Base-by-base conservation (phyloP, 2,888 invertebrate genomes). In the Leptinotarsa haldemani region DNA sequence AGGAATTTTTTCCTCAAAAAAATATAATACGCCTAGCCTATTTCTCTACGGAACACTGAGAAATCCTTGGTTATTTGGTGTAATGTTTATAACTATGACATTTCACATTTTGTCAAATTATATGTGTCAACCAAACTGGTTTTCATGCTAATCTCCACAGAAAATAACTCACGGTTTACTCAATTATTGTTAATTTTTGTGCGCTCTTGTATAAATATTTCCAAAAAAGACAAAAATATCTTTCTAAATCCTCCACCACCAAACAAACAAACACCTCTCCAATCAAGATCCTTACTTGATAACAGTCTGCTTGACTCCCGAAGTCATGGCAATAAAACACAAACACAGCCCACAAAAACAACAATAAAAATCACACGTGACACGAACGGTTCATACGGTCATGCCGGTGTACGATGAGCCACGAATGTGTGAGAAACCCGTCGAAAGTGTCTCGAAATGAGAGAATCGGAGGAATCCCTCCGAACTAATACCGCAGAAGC, bases 281-380 rank as follows among this genome's bases (percentile, higher is more conserved):
- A 70, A 74, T 65, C 72, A 73, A 78, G 88, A 16, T 30, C 16
- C 89, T 89, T 87, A 89, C 89, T 89, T 89, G 82, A 89, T 89
- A 74, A 89, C 89, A 22, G 89, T 89, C 79, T 89, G 89, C 83
- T 89, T 89, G 84, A 89, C 89, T 77, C 88, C 88, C 81, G 88
- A 89, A 72, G 89, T 89, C 89, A 89, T 89, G 74, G 76, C 79
- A 71, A 74, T 75, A 74, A 75, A 76, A 72, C 74, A 74, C 66
- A 73, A 69, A 52, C 58, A 52, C 25, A 66, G 40, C 58, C 46
- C 25, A 30, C 53, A 74, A 71, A 74, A 70, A 74, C 69, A 71
- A 66, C 48, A 66, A 56, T 25, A 71, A 63, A 71, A 48, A 18
- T 18, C 47, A 71, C 61, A 48, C 30, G 56, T 48, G 30, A 40